Base-by-base conservation (phyloP, 2,888 invertebrate genomes). In the Conchocele bisecta region DNA sequence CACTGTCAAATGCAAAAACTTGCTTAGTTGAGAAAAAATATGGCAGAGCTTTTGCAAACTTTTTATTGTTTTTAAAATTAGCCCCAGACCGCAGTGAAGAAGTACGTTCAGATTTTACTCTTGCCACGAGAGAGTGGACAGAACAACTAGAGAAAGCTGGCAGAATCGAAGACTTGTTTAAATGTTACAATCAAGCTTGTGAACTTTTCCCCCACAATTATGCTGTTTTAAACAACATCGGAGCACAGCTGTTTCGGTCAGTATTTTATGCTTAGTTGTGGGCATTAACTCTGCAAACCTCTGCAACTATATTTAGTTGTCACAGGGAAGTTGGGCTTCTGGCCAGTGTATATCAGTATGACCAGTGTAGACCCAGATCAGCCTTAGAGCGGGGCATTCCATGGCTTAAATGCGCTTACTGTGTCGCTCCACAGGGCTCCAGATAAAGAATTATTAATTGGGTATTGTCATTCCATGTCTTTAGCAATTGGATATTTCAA, bases 181-280 rank as follows among this genome's bases (percentile, higher is more conserved):
- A 75, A 44, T 86, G 86, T 51, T 87, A 84, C 74, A 79, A 84
- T 29, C 85, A 87, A 54, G 88, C 86, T 13, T 86, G 84, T 77
- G 91, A 92, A 71, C 87, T 93, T 56, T 93, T 92, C 81, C 92
- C 93, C 22, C 86, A 92, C 26, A 92, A 92, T 87, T 91, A 91
- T 71, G 86, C 91, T 54, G 89, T 93, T 53, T 82, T 93, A 26
- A 93, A 92, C 80, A 92, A 92, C 82, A 91, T 93, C 75, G 93
- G 93, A 26, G 91, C 91, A 26, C 92, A 92, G 82, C 87, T 93
- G 61, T 92, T 93, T 81, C 92, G 92, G 93, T 93, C 89, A n/a
- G 17, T 68, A 26, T 24, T 4, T 28, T 37, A 6, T 17, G 15
- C 2, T 1, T 0, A 24, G 15, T 26, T 54, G 17, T 5, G 51